phyloP scores from a whole-genome alignment of 2,888 invertebrate species.

The Lasiommata megera region DNA sequence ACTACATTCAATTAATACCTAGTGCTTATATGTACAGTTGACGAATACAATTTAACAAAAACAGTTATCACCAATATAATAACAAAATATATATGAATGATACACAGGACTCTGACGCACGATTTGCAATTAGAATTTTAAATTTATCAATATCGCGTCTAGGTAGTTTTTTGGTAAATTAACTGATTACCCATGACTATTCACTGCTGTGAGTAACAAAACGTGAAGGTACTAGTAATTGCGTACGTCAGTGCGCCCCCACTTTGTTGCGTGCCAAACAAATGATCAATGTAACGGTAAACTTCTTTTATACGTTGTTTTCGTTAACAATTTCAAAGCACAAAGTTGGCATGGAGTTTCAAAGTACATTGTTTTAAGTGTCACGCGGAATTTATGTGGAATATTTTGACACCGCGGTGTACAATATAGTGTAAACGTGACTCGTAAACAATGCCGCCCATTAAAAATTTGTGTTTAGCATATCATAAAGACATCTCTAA shows the following conservation, averaged over 20 bases:
- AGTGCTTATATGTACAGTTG: no score
- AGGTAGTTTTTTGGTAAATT: no score
- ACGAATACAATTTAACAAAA: no score
- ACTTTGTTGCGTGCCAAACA: constrained; percentile 60
- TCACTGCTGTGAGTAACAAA: no score
- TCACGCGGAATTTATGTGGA: constrained; percentile 29
- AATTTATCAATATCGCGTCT: no score
- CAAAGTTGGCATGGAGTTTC: constrained; percentile 43
- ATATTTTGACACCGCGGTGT: constrained; percentile 29
- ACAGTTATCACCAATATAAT: no score
- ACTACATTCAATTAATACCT: no score
- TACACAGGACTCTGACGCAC: no score
- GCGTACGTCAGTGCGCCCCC: constrained; percentile 57
- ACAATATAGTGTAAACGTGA: constrained; percentile 37
- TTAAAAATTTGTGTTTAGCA: constrained; percentile 61
- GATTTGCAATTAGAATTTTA: no score
- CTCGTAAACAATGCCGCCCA: constrained; percentile 52
- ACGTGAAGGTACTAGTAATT: constrained; percentile 45
- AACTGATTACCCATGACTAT: no score
- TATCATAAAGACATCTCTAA: constrained; percentile 69
- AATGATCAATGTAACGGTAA: constrained; percentile 58
- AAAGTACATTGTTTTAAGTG: constrained; percentile 37
- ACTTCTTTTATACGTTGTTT: constrained; percentile 48
- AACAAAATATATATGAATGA: no score
- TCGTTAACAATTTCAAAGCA: constrained; percentile 48